These are phyloP conservation scores for Coenonympha glycerion DNA, from an alignment of 2,888 invertebrate genomes.

Conservation along the genomic window DNA sequence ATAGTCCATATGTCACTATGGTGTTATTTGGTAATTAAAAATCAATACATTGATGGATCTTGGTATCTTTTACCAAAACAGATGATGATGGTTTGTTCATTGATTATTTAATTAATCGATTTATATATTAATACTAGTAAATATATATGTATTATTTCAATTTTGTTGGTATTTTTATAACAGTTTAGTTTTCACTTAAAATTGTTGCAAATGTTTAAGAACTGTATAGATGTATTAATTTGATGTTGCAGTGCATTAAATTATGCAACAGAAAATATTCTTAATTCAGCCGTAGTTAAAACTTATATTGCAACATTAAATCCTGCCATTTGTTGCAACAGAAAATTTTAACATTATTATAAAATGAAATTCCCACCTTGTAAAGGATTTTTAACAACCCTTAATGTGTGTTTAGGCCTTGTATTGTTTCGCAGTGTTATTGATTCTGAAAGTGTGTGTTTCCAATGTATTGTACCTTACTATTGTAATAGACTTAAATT, in stretches of 20 bases:
- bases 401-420: slow-evolving; percentile 12
- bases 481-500: slow-evolving; percentile 42
- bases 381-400: slow-evolving; percentile 12
- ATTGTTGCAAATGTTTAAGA: background rate
- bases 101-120: slow-evolving; percentile 14
- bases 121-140: slow-evolving; percentile 21
- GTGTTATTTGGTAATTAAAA: no score
- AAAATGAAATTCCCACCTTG: slow-evolving; percentile 15
- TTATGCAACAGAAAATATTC: background rate
- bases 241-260: slow-evolving; percentile 13
- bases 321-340: background rate
- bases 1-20: no score
- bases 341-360: no score
- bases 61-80: no score
- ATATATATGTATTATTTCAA: slow-evolving; percentile 20
- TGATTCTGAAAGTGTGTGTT: slow-evolving; percentile 30
- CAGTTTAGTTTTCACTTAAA: slow-evolving; percentile 4
- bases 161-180: slow-evolving; percentile 21
- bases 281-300: background rate
- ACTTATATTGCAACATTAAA: no score
- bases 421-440: slow-evolving; percentile 10
- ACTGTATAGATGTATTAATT: slow-evolving; percentile 10
- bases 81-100: no score
- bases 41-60: no score
- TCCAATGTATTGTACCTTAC: slow-evolving; percentile 48